Percentiles rank a stretch among this genome's conserved stretches.
Evolutionary conservation across 2,113 vertebrate genomes (phyloP).

Genomic region (Hemiprocne comata): DNA sequence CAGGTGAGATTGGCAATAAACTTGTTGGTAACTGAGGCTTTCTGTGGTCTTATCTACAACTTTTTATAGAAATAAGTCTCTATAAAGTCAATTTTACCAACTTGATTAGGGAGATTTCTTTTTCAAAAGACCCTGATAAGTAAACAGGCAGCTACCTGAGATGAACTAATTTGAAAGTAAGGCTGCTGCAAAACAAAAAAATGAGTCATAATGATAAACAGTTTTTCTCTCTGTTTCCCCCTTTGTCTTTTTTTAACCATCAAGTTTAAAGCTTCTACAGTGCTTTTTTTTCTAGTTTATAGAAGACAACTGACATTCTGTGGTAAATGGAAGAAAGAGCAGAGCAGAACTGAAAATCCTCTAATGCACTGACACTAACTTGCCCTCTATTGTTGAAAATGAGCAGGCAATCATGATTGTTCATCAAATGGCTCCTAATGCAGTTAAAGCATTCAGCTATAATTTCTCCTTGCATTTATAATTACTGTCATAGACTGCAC

Average conservation of each 20-base stretch:
- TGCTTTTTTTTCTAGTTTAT: constrained; percentile 88
- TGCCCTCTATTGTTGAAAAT: constrained; percentile 99
- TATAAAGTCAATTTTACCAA: background rate
- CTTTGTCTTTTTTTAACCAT: constrained; percentile 87
- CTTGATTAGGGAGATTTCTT: background rate
- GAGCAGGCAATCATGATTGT: constrained; percentile 96
- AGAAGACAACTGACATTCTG: constrained; percentile 96
- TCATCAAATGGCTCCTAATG: constrained; percentile 99
- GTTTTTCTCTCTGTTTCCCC: constrained; percentile 70
- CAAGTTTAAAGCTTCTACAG: constrained; percentile 87
- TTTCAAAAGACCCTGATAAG: background rate
- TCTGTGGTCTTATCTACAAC: background rate
- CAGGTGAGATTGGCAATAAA: background rate
- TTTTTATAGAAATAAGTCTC: constrained; percentile 6
- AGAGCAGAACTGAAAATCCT: constrained; percentile 90
- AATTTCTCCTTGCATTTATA: constrained; percentile 99
- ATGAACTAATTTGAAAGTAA: constrained; percentile 72
- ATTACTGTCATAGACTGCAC: constrained; percentile 99
- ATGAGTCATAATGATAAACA: constrained; percentile 74
- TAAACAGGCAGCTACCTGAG: constrained; percentile 61
- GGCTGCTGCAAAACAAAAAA: constrained; percentile 54
- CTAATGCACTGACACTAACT: constrained; percentile 96
- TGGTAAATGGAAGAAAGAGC: constrained; percentile 92
- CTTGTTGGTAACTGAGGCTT: background rate
- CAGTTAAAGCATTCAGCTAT: constrained; percentile 99